Conservation (phyloP, 2,888 invertebrate genomes). For the Merodon equestris region DNA sequence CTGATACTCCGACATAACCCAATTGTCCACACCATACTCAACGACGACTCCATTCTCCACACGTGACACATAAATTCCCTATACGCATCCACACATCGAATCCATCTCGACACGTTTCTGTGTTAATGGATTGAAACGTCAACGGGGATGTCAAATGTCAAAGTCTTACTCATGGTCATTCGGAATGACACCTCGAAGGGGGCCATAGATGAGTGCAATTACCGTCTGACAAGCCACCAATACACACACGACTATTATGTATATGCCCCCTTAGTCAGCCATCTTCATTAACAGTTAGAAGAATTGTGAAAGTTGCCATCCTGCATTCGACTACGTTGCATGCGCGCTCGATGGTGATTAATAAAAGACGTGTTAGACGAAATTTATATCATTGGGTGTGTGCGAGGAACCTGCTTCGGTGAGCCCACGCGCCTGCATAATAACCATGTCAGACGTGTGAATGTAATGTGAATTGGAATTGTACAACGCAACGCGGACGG, state of each 20-base stretch:
- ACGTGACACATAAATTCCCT: background rate
- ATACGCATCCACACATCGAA: background rate
- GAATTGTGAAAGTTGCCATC: slow-evolving; percentile 64
- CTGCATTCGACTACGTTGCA: slow-evolving; percentile 41
- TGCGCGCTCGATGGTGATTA: slow-evolving; percentile 49
- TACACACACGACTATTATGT: background rate
- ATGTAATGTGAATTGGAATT: slow-evolving; percentile 30
- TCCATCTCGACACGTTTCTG: background rate
- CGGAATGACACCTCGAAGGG: slow-evolving; percentile 38
- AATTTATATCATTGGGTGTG: no score
- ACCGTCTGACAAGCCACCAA: slow-evolving; percentile 22
- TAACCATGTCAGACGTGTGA: slow-evolving; percentile 22
- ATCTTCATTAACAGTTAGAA: slow-evolving; percentile 53
- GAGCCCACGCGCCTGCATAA: slow-evolving; percentile 30
- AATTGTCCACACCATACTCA: slow-evolving; percentile 33
- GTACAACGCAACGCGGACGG: background rate
- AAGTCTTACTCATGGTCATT: slow-evolving; percentile 44
- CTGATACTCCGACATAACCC: slow-evolving; percentile 33
- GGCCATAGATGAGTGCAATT: slow-evolving; percentile 12
- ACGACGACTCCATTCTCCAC: background rate
- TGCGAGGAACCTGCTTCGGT: background rate
- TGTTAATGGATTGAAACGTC: slow-evolving; percentile 49
- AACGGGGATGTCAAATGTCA: slow-evolving; percentile 57
- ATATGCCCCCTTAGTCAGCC: slow-evolving; percentile 43
- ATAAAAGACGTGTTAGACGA: slow-evolving; percentile 34